Evolutionary conservation across 2,888 invertebrate genomes (phyloP).

Genomic region (Nomada flava): DNA sequence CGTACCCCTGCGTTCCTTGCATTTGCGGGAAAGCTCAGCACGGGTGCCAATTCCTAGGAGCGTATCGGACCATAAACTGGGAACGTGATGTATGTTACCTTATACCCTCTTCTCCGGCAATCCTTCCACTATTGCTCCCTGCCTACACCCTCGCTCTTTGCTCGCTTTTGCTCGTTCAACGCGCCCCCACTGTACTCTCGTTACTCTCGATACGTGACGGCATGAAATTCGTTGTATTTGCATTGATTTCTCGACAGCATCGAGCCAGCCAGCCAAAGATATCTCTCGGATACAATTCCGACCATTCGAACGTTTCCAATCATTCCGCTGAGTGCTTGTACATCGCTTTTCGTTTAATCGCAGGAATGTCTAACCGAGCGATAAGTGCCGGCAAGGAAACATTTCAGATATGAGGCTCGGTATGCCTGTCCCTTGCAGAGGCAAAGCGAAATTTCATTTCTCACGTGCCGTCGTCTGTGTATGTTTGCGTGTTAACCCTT

Average conservation of each 20-base stretch:
- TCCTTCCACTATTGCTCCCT: conserved; percentile 34
- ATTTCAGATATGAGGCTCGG: too few relatives aligned
- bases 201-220: conserved; percentile 51
- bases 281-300: conserved; percentile 2
- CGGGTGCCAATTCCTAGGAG: conserved; percentile 80
- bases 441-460: too few relatives aligned
- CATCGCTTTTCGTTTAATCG: too few relatives aligned
- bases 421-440: too few relatives aligned
- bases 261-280: neutral
- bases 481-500: too few relatives aligned
- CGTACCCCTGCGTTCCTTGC: conserved; percentile 71
- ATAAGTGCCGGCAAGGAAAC: too few relatives aligned
- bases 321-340: neutral
- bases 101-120: conserved; percentile 51
- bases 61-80: conserved; percentile 81
- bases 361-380: too few relatives aligned
- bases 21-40: conserved; percentile 77
- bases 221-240: conserved; percentile 49
- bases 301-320: conserved; percentile 11
- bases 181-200: conserved; percentile 39
- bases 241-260: conserved; percentile 28
- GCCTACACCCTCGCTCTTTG: neutral
- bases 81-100: conserved; percentile 77
- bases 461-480: too few relatives aligned
- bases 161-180: conserved; percentile 23